Conservation (phyloP, 2,797 vertebrate genomes). For the Heliangelus exortis region DNA sequence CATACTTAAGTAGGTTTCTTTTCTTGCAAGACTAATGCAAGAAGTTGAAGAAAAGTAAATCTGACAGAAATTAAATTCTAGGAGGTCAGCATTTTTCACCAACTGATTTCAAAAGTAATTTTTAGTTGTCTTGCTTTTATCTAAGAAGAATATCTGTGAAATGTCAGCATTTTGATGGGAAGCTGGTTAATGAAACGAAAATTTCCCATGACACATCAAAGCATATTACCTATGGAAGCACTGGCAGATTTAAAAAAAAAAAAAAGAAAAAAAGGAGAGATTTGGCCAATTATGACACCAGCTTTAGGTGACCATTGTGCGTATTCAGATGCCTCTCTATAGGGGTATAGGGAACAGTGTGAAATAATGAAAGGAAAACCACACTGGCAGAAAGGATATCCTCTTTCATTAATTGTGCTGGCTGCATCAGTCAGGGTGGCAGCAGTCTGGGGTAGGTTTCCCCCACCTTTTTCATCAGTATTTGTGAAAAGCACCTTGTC, state of each 20-base stretch:
- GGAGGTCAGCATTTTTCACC: neutral
- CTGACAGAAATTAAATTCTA: neutral
- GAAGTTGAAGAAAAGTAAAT: neutral
- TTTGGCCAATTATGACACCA: neutral
- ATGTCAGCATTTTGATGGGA: neutral
- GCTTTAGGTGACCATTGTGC: neutral
- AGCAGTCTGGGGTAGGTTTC: neutral
- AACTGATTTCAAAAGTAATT: neutral
- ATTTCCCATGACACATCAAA: neutral
- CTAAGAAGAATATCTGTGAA: neutral
- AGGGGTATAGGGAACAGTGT: neutral
- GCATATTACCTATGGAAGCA: neutral
- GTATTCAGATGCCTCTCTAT: neutral
- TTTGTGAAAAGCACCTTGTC: neutral
- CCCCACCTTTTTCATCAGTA: neutral
- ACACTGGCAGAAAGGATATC: neutral
- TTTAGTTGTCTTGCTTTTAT: neutral
- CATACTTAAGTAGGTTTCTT: neutral
- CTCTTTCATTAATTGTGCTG: neutral
- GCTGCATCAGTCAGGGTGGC: neutral
- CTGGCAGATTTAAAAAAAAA: neutral
- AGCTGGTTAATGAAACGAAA: neutral
- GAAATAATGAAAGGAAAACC: neutral
- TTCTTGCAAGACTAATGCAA: neutral
- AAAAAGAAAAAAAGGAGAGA: rapidly evolving